Conservation (phyloP, 2,113 vertebrate species). For the Prionailurus viverrinus region DNA sequence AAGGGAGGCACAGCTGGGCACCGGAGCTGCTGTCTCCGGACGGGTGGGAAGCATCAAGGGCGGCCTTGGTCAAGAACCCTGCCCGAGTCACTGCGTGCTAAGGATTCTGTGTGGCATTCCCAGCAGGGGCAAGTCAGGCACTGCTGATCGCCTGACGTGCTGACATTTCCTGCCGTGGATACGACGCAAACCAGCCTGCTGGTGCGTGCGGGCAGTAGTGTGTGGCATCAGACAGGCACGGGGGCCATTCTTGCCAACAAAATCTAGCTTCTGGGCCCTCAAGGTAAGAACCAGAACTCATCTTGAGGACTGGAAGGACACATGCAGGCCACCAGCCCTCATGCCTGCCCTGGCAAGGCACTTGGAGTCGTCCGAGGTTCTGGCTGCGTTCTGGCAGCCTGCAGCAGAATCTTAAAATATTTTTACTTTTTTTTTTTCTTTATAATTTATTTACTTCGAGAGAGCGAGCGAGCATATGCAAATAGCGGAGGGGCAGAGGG, state of each 20-base stretch:
- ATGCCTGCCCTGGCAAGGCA: neutral
- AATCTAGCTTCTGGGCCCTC: neutral
- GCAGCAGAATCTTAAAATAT: neutral
- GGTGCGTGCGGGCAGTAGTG: rapidly evolving
- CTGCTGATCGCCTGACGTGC: neutral
- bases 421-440: conserved; percentile 4
- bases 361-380: neutral
- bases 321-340: neutral
- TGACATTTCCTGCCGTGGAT: neutral
- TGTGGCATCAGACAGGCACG: rapidly evolving
- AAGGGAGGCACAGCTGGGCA: neutral
- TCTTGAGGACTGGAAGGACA: neutral
- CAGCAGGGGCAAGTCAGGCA: rapidly evolving
- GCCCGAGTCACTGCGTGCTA: neutral
- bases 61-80: neutral
- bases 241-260: neutral
- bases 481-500: no score
- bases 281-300: neutral
- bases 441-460: no score
- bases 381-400: neutral
- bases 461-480: no score
- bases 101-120: neutral
- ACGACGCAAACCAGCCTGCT: neutral
- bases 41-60: neutral
- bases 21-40: neutral